Evolutionary conservation across 2,113 vertebrate species (phyloP), one percentile per base, ranked within the genome.

Genomic region (Periophthalmus modestus): DNA sequence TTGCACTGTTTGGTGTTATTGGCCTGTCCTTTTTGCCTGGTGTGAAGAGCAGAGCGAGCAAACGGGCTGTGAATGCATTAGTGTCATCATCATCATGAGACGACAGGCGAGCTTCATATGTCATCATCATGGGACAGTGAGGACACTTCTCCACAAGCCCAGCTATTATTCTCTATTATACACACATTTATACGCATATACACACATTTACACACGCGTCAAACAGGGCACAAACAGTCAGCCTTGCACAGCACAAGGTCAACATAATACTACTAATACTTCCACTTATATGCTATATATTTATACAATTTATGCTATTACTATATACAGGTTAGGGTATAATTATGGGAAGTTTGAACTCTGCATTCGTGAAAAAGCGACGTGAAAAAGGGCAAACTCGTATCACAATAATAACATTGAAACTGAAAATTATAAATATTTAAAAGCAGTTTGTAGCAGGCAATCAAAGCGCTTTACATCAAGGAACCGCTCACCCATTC

Each of bases 61-160:
- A 88, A 84, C 79, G 68, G 83, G 81, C 82, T 86, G 81, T 88
- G 79, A 87, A 89, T 77, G 80, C 82, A 87, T 90, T 89, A 91
- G 65, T 77, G 79, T 78, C 81, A 83, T 87, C 88, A 87, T 89
- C 86, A 83, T 84, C 82, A 80, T 55, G 24, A 69, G 66, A 57
- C 72, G 78, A 74, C 87, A 79, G 71, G 12, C 0, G 63, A n/a
- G 70, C 68, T 73, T 87, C 82, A 88, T 91, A 80, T 82, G 83
- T 89, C 88, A 87, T 88, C 82, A 85, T 89, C 78, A 68, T 66
- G 78, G 54, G 71, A 84, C 86, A 80, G 85, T 69, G 4, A 76
- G 80, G 73, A 65, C 83, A 81, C 52, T 83, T 88, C 80, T 78
- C 76, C 68, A 78, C 81, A 81, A 79, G 78, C 63, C 6, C 48